These are phyloP conservation scores for Apogon talboti DNA, from an alignment of 2,797 vertebrate genomes.

Conservation along the genomic window DNA sequence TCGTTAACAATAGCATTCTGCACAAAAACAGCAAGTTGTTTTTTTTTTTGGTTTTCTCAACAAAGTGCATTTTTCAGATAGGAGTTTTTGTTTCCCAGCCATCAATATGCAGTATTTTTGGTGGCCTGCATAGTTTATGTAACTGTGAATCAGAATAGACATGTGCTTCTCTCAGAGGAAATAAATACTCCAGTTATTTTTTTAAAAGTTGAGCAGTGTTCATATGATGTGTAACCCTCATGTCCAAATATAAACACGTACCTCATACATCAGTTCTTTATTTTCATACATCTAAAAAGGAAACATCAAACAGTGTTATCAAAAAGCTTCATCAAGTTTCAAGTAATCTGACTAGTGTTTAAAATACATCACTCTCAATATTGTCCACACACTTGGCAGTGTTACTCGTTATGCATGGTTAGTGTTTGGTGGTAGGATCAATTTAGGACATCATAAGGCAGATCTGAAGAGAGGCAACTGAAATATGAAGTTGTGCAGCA, in stretches of 20 bases:
- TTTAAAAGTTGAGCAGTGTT: too few species aligned
- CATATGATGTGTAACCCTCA: too few species aligned
- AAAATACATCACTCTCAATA: not conserved
- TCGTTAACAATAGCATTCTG: too few species aligned
- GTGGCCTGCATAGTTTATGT: too few species aligned
- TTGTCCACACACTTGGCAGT: not conserved
- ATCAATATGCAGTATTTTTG: too few species aligned
- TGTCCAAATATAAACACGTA: not conserved
- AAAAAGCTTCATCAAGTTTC: slow-evolving; percentile 30
- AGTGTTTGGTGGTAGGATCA: slow-evolving; percentile 14
- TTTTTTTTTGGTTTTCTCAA: too few species aligned
- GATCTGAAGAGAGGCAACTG: slow-evolving; percentile 32
- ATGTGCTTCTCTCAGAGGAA: too few species aligned
- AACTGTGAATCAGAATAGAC: too few species aligned
- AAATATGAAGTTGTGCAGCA: slow-evolving; percentile 19
- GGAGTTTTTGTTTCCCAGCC: too few species aligned
- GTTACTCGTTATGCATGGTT: not conserved
- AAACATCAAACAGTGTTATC: slow-evolving; percentile 26
- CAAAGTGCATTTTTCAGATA: too few species aligned
- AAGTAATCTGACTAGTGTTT: not conserved
- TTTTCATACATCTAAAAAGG: slow-evolving; percentile 23
- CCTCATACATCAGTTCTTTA: slow-evolving; percentile 26
- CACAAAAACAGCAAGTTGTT: too few species aligned
- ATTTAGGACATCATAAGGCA: slow-evolving; percentile 39
- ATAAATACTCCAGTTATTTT: too few species aligned